phyloP scores from a whole-genome alignment of 2,888 invertebrate genomes.

The Agrotis ipsilon region DNA sequence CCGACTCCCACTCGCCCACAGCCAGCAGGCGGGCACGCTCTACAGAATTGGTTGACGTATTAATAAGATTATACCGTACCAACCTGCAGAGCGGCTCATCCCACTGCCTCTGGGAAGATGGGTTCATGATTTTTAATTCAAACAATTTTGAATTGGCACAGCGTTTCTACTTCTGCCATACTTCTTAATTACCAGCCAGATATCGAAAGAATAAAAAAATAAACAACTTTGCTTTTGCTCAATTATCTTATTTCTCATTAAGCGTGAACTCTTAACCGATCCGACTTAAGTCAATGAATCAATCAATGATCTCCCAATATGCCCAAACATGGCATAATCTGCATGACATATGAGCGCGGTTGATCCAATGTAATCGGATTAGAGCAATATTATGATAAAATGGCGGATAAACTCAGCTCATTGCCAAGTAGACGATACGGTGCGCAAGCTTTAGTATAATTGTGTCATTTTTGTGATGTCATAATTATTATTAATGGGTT shows the following conservation, averaged over 20 bases:
- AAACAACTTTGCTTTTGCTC: neutral
- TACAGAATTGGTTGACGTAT: no score
- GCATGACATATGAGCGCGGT: conserved; percentile 27
- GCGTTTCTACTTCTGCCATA: no score
- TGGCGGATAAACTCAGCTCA: conserved; percentile 48
- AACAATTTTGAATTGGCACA: no score
- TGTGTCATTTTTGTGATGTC: neutral
- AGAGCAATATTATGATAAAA: conserved; percentile 52
- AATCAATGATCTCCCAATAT: conserved; percentile 45
- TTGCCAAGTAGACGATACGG: conserved; percentile 50
- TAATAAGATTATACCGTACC: no score
- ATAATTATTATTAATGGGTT: neutral
- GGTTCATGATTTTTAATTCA: no score
- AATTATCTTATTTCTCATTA: neutral
- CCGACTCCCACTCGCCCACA: no score
- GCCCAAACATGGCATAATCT: conserved; percentile 44
- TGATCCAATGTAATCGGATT: conserved; percentile 48
- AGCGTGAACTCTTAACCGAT: conserved; percentile 30
- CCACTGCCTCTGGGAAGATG: no score
- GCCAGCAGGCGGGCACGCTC: no score
- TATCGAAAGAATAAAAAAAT: no score
- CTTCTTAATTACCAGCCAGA: no score
- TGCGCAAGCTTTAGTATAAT: conserved; percentile 24
- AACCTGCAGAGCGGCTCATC: no score
- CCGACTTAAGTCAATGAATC: conserved; percentile 50